Conservation (phyloP, 2,797 vertebrate genomes). For the Paguma larvata region DNA sequence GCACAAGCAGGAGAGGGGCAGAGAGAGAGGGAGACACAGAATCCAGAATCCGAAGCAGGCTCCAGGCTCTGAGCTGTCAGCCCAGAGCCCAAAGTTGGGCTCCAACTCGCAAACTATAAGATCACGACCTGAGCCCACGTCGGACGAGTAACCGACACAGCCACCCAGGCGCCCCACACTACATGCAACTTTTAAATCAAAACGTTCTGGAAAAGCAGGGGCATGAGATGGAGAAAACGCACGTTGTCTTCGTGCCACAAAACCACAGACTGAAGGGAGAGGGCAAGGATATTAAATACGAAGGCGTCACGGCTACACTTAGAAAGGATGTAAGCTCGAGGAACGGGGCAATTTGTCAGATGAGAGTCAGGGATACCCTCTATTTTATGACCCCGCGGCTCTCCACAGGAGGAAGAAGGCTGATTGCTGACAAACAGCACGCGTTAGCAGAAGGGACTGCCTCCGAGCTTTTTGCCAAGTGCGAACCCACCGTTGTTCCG, state of each 20-base stretch:
- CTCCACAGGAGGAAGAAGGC: conserved; percentile 80
- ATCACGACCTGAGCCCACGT: too few species aligned
- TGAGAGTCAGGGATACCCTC: conserved; percentile 73
- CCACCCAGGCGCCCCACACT: too few species aligned
- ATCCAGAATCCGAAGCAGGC: too few species aligned
- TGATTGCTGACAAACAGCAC: conserved; percentile 70
- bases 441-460: conserved; percentile 78
- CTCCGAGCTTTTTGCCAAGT: conserved; percentile 73
- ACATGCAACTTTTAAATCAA: neutral
- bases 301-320: conserved; percentile 82
- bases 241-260: neutral
- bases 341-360: conserved; percentile 78
- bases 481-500: conserved; percentile 69
- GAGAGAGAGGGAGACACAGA: too few species aligned
- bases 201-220: neutral
- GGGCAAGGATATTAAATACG: conserved; percentile 16
- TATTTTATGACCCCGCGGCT: conserved; percentile 78
- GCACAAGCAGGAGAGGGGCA: too few species aligned
- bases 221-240: neutral
- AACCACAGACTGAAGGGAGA: neutral
- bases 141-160: too few species aligned
- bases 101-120: too few species aligned
- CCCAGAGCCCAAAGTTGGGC: too few species aligned
- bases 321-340: conserved; percentile 83
- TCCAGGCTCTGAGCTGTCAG: too few species aligned